These are phyloP conservation scores for Myotis myotis DNA, from an alignment of 2,797 vertebrate genomes.

Conservation along the genomic window DNA sequence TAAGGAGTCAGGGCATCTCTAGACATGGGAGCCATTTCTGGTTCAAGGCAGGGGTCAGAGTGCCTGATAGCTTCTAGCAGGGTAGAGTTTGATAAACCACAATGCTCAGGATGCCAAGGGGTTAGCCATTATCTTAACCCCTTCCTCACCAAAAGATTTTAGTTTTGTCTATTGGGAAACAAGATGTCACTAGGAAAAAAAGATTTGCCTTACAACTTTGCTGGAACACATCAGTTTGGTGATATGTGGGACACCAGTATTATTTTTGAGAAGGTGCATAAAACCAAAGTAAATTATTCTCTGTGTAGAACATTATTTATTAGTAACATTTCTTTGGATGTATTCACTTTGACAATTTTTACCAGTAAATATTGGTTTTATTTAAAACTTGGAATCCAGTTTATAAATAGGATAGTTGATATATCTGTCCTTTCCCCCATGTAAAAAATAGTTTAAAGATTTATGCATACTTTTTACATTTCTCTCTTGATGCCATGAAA, in stretches of 20 bases:
- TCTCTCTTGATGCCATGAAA: constrained; percentile 67
- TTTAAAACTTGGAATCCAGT: constrained; percentile 88
- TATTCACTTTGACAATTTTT: constrained; percentile 88
- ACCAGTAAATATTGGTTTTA: constrained; percentile 88
- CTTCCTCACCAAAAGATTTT: constrained; percentile 79
- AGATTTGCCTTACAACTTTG: constrained; percentile 78
- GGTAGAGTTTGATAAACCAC: constrained; percentile 76
- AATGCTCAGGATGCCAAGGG: constrained; percentile 77
- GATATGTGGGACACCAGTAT: constrained; percentile 72
- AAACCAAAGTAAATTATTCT: constrained; percentile 83
- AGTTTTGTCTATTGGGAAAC: constrained; percentile 75
- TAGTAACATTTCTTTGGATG: constrained; percentile 88
- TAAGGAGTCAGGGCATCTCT: constrained; percentile 71
- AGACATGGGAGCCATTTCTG: constrained; percentile 67
- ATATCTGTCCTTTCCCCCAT: constrained; percentile 81
- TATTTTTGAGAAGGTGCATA: constrained; percentile 76
- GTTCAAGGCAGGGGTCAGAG: constrained; percentile 70
- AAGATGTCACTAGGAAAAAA: constrained; percentile 72
- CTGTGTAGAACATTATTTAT: constrained; percentile 88
- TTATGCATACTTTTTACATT: constrained; percentile 75
- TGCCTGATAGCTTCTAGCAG: constrained; percentile 74
- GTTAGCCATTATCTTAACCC: constrained; percentile 75
- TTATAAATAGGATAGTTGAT: constrained; percentile 85
- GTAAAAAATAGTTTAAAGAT: constrained; percentile 74
- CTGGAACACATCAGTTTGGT: constrained; percentile 78